These are phyloP conservation scores for Halcyon badia DNA, from an alignment of 2,797 vertebrate genomes.

Conservation along the genomic window DNA sequence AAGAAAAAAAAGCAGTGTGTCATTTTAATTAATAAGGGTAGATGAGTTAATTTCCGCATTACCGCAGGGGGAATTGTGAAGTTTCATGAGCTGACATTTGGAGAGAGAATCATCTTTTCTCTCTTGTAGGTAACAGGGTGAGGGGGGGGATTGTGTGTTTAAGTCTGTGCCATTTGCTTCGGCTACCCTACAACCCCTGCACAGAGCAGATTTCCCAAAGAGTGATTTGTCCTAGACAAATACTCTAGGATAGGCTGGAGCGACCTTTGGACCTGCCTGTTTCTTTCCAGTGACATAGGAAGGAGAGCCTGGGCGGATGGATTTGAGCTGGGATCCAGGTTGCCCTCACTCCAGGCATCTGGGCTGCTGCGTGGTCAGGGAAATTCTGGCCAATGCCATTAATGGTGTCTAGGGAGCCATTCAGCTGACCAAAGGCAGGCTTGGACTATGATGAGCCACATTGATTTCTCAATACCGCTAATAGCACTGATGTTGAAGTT, in stretches of 20 bases:
- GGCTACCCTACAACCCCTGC: rapidly evolving
- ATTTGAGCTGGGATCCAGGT: neutral
- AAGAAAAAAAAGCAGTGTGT: neutral
- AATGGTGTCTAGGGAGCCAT: neutral
- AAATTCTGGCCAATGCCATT: neutral
- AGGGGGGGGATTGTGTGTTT: neutral
- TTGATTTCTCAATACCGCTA: neutral
- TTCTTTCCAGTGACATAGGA: neutral
- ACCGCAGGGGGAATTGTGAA: neutral
- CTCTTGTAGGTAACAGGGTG: neutral
- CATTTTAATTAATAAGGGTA: neutral
- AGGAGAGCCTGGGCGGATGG: neutral
- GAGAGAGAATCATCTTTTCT: neutral
- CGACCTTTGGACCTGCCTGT: neutral
- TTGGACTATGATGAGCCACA: neutral
- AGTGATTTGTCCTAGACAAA: neutral
- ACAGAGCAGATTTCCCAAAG: neutral
- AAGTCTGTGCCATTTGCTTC: neutral
- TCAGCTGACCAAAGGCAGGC: neutral
- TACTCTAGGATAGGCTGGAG: neutral
- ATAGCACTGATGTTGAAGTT: neutral
- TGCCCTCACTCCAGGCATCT: neutral
- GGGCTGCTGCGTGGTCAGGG: neutral
- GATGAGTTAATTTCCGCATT: neutral
- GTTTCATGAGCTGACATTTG: neutral